A percentile compares a stretch with the other conserved stretches of the same genome.
Conservation (phyloP, 2,797 vertebrate genomes). For the Zalophus californianus region DNA sequence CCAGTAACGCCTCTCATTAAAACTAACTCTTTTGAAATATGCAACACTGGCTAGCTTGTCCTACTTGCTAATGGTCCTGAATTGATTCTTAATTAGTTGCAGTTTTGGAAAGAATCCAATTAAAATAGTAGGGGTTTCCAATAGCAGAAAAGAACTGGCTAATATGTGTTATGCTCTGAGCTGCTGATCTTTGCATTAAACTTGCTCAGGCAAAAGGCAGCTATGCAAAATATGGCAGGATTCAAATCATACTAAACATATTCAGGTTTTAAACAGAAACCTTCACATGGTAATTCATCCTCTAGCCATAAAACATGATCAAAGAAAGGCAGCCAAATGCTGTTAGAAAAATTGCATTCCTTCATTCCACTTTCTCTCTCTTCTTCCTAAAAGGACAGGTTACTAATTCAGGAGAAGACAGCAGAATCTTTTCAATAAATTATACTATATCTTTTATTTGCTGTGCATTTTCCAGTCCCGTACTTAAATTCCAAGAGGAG, state of each 20-base stretch:
- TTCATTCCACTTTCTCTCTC: slow-evolving; percentile 76
- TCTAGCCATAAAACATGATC: slow-evolving; percentile 85
- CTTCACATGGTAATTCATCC: slow-evolving; percentile 85
- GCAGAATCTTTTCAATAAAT: slow-evolving; percentile 81
- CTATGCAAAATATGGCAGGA: slow-evolving; percentile 81
- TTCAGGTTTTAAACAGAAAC: slow-evolving; percentile 83
- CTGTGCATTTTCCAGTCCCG: slow-evolving; percentile 76
- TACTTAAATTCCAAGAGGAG: slow-evolving; percentile 77
- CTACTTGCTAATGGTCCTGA: slow-evolving; percentile 95
- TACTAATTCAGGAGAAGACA: slow-evolving; percentile 83
- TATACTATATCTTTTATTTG: slow-evolving; percentile 75
- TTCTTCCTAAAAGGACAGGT: slow-evolving; percentile 84
- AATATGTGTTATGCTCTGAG: slow-evolving; percentile 58
- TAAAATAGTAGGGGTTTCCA: slow-evolving; percentile 88
- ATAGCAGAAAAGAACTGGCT: slow-evolving; percentile 68
- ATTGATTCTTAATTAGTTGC: slow-evolving; percentile 99
- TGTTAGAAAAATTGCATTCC: slow-evolving; percentile 84
- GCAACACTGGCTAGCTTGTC: slow-evolving; percentile 94
- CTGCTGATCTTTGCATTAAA: slow-evolving; percentile 75
- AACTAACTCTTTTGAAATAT: slow-evolving; percentile 94
- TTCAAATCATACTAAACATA: slow-evolving; percentile 83
- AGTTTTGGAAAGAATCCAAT: slow-evolving; percentile 95
- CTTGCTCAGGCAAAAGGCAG: slow-evolving; percentile 75
- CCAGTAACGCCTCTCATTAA: slow-evolving; percentile 92
- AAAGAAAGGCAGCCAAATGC: slow-evolving; percentile 85